Evolutionary conservation across 2,888 invertebrate species (phyloP), one percentile per base, ranked within the genome.

Genomic region (Ferdinandea cuprea): DNA sequence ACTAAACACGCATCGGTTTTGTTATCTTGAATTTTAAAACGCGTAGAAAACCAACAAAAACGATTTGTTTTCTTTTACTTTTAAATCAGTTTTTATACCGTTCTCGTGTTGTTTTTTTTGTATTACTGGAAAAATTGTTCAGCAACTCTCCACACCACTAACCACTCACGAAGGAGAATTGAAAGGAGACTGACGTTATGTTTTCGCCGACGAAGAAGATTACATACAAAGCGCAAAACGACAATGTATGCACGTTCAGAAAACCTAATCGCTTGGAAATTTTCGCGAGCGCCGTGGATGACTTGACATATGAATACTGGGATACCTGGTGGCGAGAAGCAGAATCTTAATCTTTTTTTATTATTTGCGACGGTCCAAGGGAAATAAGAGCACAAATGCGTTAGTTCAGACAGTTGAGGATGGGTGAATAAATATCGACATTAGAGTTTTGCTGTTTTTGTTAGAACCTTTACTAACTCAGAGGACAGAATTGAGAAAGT

Each of bases 181-280:
- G 54, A 59, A 77, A 66, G 65, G 37, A 37, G 69, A 81, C 80
- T 81, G 76, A 37, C 28, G 15, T 11, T 59, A 11, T 71, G 76
- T 76, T 81, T 77, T 81, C 76, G 76, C 66, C 81, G 81, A 72
- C 59, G 66, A 76, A 76, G 13, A 66, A 71, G 76, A 59, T 54
- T 65, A 80, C 74, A 58, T n/a, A 9, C 40, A 69, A 17, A 56
- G 37, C 65, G 44, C 65, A 7, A 17, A 30, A 25, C 5, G 5
- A 25, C 5, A 25, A 25, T 3, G 25, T 25, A 25, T 25, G 2
- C 25, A 25, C 25, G 25, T 25, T 25, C 25, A 25, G 25, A 25
- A 25, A 25, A 3, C 5, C 2, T 50, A 13, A 9, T 40, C 11
- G 2, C 40, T 9, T 13, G 1, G n/a, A 7, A 17, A n/a, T n/a